Base-by-base conservation (phyloP, 1,140 invertebrate genomes). In the Trachymyrmex septentrionalis region DNA sequence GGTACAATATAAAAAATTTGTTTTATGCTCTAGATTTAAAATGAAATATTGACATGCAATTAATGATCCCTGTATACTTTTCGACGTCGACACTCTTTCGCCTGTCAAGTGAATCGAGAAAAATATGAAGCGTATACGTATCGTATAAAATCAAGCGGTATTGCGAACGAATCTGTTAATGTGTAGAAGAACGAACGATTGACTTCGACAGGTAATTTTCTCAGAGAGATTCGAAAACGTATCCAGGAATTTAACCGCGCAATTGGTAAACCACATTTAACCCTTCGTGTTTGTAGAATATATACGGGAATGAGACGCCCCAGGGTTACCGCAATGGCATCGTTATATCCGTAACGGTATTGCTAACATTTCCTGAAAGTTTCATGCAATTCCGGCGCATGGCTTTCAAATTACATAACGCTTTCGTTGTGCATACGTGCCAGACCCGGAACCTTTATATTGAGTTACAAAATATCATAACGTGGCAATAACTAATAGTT, bases 201-300 rank as follows among this genome's bases (percentile, higher is more conserved):
- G 77, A 85, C 80, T 63, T 61, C 24, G 80, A 73, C 69, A 34
- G 80, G 38, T 59, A 73, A 84, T 84, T 84, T 84, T 63, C 80
- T 82, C 44, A 34, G 69, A 84, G 80, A 27, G 55, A 73, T 50
- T 73, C 55, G 80, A 84, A 73, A 84, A 73, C 69, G 38, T 61
- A 61, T 10, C 66, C 14, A 34, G 69, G 38, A 73, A 73, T 73
- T 84, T 73, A 84, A 84, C 69, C 80, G 80, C 55, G 80, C 67
- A 73, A 73, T 73, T 72, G 80, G 53, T 73, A 82, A 82, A 88
- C 86, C 88, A 86, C 87, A 77, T 73, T 85, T 90, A 55, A 55
- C 64, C 66, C 87, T 87, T 85, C 53, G 80, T 73, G 80, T 84
- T 84, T 84, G 69, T 61, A 24, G 24, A 73, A 84, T 73, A 84